phyloP scores from a whole-genome alignment of 2,888 invertebrate species.

The Acanthopleura granulata region DNA sequence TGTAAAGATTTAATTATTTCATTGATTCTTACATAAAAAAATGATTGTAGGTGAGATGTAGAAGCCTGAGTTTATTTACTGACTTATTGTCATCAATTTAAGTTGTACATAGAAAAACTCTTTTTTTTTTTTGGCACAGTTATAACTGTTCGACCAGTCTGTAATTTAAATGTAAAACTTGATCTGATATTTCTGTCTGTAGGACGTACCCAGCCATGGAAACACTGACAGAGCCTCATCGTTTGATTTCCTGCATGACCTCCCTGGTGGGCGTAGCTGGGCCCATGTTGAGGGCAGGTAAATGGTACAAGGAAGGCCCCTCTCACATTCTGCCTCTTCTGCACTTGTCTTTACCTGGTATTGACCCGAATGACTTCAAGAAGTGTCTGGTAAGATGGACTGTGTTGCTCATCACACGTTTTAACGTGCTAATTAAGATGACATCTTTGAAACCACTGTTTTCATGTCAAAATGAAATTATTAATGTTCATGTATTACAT shows the following conservation, averaged over 20 bases:
- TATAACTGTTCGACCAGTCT: neutral
- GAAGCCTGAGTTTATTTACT: too few relatives aligned
- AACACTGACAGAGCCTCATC: constrained; percentile 90
- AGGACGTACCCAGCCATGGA: constrained; percentile 83
- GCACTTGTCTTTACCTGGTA: constrained; percentile 85
- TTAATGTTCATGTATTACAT: neutral
- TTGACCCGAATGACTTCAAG: constrained; percentile 89
- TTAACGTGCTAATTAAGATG: too few relatives aligned
- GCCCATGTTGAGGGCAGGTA: constrained; percentile 72
- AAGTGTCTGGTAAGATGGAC: constrained; percentile 69
- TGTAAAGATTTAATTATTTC: too few relatives aligned
- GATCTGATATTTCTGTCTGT: neutral
- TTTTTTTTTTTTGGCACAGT: too few relatives aligned
- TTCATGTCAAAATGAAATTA: neutral
- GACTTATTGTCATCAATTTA: too few relatives aligned
- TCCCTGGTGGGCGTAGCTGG: constrained; percentile 69
- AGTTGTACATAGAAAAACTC: too few relatives aligned
- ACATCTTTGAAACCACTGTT: too few relatives aligned
- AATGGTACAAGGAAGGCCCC: constrained; percentile 77
- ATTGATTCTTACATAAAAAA: too few relatives aligned
- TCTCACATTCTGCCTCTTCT: constrained; percentile 84
- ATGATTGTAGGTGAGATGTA: too few relatives aligned
- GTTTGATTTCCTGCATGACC: constrained; percentile 69
- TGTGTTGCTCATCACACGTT: neutral
- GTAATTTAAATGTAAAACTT: neutral